Conservation (phyloP, 2,797 vertebrate species). For the Girardinus metallicus region DNA sequence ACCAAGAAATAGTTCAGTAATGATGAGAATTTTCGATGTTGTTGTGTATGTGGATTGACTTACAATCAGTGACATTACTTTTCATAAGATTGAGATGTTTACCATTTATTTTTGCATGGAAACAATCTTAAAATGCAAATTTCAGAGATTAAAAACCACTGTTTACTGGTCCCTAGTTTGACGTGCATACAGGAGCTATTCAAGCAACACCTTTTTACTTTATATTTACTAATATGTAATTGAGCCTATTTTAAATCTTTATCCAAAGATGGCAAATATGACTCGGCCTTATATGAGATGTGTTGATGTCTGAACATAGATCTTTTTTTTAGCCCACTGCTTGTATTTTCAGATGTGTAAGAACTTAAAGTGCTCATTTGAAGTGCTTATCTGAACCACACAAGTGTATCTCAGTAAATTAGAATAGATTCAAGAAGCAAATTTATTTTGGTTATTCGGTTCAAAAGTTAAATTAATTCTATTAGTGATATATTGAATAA, state of each 20-base stretch:
- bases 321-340: neutral
- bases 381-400: neutral
- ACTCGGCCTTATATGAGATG: neutral
- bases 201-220: neutral
- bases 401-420: neutral
- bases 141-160: too few species aligned
- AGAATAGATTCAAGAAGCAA: neutral
- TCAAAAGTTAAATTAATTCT: neutral
- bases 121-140: neutral
- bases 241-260: neutral
- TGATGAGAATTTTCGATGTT: neutral
- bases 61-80: neutral
- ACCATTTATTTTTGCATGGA: neutral
- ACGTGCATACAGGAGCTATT: neutral
- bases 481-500: neutral
- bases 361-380: neutral
- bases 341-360: neutral
- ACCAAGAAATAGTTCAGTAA: neutral
- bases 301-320: neutral
- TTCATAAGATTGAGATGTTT: neutral
- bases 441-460: neutral
- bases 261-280: neutral
- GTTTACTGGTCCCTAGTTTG: neutral
- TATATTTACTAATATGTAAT: neutral
- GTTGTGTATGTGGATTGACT: neutral